These are phyloP conservation scores for Cettia cetti DNA, from an alignment of 2,113 vertebrate genomes.

Conservation along the genomic window DNA sequence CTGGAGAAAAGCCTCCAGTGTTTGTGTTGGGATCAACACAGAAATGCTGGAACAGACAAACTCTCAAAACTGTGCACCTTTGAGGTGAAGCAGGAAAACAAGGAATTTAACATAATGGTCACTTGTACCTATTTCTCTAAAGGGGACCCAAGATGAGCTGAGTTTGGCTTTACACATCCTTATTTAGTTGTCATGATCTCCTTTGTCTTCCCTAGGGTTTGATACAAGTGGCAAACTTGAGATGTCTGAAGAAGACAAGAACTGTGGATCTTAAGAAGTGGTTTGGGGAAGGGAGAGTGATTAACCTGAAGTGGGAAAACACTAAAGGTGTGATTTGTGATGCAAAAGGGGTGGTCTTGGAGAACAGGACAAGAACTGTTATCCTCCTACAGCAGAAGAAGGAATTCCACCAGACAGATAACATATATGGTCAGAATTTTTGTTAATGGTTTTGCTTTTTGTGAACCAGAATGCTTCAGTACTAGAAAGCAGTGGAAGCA, in stretches of 20 bases:
- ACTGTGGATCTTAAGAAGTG: not conserved
- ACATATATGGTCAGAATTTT: not conserved
- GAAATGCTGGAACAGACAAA: not conserved
- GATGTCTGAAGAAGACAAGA: not conserved
- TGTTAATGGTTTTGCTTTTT: not conserved
- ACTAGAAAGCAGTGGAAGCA: not conserved
- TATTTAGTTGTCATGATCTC: not conserved
- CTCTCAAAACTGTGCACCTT: not conserved
- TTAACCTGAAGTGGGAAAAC: not conserved
- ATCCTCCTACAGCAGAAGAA: not conserved
- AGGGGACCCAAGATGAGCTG: not conserved
- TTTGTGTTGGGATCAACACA: not conserved
- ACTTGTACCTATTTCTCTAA: not conserved
- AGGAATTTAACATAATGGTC: not conserved
- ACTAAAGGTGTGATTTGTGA: not conserved
- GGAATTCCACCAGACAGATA: not conserved
- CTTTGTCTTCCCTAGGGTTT: not conserved
- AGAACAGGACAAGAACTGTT: not conserved
- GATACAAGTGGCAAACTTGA: not conserved
- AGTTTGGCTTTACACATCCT: not conserved
- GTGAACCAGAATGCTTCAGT: not conserved
- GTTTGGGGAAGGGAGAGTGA: not conserved
- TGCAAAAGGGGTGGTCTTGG: not conserved
- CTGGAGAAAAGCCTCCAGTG: not conserved
- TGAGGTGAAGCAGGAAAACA: not conserved